Evolutionary conservation across 1,140 invertebrate species (phyloP).

Genomic region (Drosophila lini): DNA sequence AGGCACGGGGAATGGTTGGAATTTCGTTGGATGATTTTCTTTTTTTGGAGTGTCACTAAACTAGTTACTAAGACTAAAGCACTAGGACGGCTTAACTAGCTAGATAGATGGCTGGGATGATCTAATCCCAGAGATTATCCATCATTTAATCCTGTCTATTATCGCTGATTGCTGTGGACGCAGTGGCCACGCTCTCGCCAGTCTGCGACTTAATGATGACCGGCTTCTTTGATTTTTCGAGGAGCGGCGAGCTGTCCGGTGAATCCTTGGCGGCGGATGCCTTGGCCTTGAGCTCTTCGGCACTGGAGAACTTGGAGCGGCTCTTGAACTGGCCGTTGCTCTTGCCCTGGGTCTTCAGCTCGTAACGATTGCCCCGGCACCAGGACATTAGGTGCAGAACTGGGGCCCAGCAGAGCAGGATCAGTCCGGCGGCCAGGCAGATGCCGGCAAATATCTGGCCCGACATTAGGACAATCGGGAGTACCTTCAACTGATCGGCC

Average conservation of each 20-base stretch:
- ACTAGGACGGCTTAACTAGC: slow-evolving; percentile 74
- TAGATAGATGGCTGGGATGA: slow-evolving; percentile 50
- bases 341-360: slow-evolving; percentile 61
- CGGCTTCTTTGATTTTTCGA: slow-evolving; percentile 32
- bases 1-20: slow-evolving; percentile 55
- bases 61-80: slow-evolving; percentile 68
- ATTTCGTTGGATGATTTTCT: slow-evolving; percentile 17
- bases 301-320: slow-evolving; percentile 63
- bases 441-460: slow-evolving; percentile 77
- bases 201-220: slow-evolving; percentile 62
- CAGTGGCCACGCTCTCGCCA: slow-evolving; percentile 60
- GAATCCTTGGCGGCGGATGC: slow-evolving; percentile 39
- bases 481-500: slow-evolving; percentile 78
- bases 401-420: slow-evolving; percentile 72
- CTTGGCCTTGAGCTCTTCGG: slow-evolving; percentile 71
- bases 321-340: slow-evolving; percentile 61
- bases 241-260: slow-evolving; percentile 65
- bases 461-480: slow-evolving; percentile 56
- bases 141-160: slow-evolving; percentile 46
- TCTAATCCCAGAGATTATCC: background rate
- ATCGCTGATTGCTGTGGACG: slow-evolving; percentile 56
- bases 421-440: slow-evolving; percentile 67
- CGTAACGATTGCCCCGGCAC: slow-evolving; percentile 50
- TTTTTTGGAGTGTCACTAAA: slow-evolving; percentile 35
- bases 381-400: slow-evolving; percentile 43